Conservation (phyloP, 2,888 invertebrate species). For the Neoaliturus tenellus region DNA sequence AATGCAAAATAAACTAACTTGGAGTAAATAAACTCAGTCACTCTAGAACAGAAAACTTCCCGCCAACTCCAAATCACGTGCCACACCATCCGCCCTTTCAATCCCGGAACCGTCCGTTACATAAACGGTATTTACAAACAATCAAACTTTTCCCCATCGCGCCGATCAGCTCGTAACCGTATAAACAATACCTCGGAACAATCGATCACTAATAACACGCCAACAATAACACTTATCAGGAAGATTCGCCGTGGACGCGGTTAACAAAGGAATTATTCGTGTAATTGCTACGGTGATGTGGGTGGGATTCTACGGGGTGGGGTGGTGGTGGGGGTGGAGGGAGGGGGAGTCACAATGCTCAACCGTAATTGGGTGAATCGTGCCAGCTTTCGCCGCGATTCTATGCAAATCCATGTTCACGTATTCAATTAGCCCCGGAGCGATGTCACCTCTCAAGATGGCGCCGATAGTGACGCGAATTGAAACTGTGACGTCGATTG, state of each 20-base stretch:
- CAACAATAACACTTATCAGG: no score
- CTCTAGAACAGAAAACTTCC: no score
- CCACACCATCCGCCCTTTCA: neutral
- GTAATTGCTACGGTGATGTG: constrained; percentile 7
- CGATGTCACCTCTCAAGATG: constrained; percentile 38
- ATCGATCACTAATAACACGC: constrained; percentile 19
- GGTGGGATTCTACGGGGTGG: neutral
- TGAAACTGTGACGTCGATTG: constrained; percentile 23
- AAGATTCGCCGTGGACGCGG: constrained; percentile 4
- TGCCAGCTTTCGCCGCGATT: constrained; percentile 37
- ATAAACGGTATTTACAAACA: constrained; percentile 9
- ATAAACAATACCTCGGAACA: neutral
- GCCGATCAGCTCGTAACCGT: neutral
- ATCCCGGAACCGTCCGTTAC: constrained; percentile 4
- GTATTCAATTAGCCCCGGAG: constrained; percentile 36
- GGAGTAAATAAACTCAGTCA: no score
- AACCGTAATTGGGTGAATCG: constrained; percentile 26
- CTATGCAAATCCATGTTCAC: constrained; percentile 39
- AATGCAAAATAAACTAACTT: no score
- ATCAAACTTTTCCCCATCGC: neutral
- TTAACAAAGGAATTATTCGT: constrained; percentile 50
- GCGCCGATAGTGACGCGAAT: constrained; percentile 12
- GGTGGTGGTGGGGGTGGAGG: neutral
- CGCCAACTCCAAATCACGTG: no score
- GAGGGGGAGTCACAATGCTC: neutral